Evolutionary conservation across 2,888 invertebrate species (phyloP), one percentile per base, ranked within the genome.

Genomic region (Hemistola chrysoprasaria): DNA sequence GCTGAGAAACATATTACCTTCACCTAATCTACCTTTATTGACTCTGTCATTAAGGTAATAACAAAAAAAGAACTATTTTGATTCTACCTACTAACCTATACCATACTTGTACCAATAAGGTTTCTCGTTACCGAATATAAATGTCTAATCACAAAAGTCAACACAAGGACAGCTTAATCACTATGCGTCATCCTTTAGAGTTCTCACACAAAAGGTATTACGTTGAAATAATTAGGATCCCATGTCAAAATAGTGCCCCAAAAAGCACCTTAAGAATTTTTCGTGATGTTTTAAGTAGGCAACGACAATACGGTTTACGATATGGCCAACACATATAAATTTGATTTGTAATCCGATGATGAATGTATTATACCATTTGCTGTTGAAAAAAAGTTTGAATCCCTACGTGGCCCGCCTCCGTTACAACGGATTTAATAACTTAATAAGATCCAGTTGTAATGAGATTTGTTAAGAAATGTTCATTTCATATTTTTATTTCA

Each of bases 261-360:
- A 65, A 62, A 54, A 65, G 49, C 59, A 64, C 64, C 61, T 63
- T 68, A 67, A 67, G 68, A 65, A 68, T 70, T 67, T 65, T 67
- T 67, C 66, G 61, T 58, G 56, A 62, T 73, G 71, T 74, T n/a
- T n/a, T 81, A 81, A 83, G 79, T 73, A 79, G 72, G 65, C 58
- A 61, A 62, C 70, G 74, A 53, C 77, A 76, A 78, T 75, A 67
- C 65, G 63, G 65, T 65, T 72, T 69, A 73, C 62, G 63, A 64
- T 67, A 64, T 69, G 72, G 78, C 71, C 69, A 72, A 76, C 72
- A 75, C 72, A 64, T 71, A 82, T 82, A 81, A 79, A 83, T 83
- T 79, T 73, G 72, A 75, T 69, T 74, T 72, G 63, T 83, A 84
- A 86, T 82, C 85, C 80, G 73, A 70, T 82, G 85, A 84, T 78